Evolutionary conservation across 2,797 vertebrate species (phyloP).

Genomic region (Protosalanx chinensis): DNA sequence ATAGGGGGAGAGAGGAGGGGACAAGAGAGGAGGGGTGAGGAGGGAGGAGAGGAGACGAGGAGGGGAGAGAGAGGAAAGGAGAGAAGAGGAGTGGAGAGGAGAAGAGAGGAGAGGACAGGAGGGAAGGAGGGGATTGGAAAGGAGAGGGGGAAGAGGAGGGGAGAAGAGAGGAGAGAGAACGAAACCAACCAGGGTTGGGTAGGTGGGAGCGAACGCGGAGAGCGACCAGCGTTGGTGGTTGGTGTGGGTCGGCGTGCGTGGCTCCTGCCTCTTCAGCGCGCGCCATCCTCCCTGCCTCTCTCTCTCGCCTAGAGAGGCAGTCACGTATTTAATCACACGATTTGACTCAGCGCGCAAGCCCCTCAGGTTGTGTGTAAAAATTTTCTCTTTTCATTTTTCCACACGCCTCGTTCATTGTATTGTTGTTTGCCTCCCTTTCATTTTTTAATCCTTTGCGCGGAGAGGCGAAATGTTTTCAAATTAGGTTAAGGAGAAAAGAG

Average conservation of each 20-base stretch:
- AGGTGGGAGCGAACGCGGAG: background rate
- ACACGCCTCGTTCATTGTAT: conserved; percentile 56
- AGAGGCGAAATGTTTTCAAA: conserved; percentile 59
- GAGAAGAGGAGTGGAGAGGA: background rate
- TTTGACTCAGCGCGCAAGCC: conserved; percentile 65
- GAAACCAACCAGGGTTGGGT: background rate
- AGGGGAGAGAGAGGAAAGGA: background rate
- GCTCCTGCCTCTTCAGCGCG: background rate
- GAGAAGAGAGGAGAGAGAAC: background rate
- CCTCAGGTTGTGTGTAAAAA: conserved; percentile 70
- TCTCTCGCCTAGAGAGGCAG: conserved; percentile 64
- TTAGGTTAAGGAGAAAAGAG: conserved; percentile 58
- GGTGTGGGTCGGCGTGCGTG: background rate
- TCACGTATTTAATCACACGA: conserved; percentile 78
- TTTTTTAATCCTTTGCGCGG: conserved; percentile 63
- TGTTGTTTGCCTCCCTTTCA: conserved; percentile 62
- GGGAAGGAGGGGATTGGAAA: no score
- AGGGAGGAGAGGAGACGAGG: conserved; percentile 1
- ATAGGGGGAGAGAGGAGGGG: background rate
- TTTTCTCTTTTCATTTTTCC: conserved; percentile 10
- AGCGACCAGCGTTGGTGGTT: background rate
- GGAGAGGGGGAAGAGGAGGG: background rate
- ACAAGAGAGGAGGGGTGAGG: background rate
- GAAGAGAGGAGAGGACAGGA: background rate
- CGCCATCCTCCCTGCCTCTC: conserved; percentile 50